Evolutionary conservation across 2,888 invertebrate genomes (phyloP), one percentile per base, ranked within the genome.

Genomic region (Aromia moschata): DNA sequence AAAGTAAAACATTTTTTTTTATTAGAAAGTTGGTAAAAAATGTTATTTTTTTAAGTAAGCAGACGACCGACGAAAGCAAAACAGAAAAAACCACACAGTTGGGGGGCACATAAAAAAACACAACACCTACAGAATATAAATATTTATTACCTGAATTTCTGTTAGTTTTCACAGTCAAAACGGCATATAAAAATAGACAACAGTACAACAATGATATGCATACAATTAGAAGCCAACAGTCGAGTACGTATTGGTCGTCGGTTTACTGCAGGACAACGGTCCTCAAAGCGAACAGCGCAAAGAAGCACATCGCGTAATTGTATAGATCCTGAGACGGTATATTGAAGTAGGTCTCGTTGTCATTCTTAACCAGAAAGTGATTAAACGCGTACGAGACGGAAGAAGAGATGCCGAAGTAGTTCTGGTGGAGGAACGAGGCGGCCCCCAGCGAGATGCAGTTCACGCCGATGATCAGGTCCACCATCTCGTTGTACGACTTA

Each of bases 231-330:
- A 64, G 58, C 58, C 43, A 55, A 52, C 60, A 60, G 55, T 63
- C 60, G 31, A 31, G 16, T 14, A 33, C 20, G 17, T 38, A 18
- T 54, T 54, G 54, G 54, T 43, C n/a, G n/a, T n/a, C 54, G 12
- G n/a, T 37, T 65, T 47, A 66, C 41, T 65, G 59, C 38, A 63
- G 44, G 44, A 73, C 44, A 46, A 73, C 41, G 40, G 79, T 72
- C 63, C 69, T 74, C 15, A 75, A 62, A 37, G 77, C 70, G 67
- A 80, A 81, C 61, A 70, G 75, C 45, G 74, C 59, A 68, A 77
- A 80, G 66, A 81, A 80, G 64, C 79, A 79, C 61, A 79, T 67
- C 18, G 77, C 77, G 67, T 79, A 79, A 64, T 80, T 80, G 56
- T 74, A 78, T 59, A 81, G 71, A 69, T 80, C 80, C 62, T 74